These are phyloP conservation scores for Chironomus riparius DNA, from an alignment of 2,888 invertebrate species.

Conservation along the genomic window DNA sequence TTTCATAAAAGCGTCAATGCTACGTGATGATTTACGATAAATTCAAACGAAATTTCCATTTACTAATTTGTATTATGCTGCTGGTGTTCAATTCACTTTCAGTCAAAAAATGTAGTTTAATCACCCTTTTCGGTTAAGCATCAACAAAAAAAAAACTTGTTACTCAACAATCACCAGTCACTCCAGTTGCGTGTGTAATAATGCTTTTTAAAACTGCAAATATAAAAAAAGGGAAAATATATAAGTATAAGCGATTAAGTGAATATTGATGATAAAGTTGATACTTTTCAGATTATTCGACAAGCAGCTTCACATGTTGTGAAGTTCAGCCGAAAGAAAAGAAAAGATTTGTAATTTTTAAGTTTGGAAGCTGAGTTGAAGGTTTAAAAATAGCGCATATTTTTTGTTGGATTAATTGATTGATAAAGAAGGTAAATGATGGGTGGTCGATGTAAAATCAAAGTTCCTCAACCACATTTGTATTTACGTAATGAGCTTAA, in stretches of 20 bases:
- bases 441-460: no score
- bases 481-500: no score
- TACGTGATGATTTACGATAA: no score
- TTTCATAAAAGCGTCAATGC: no score
- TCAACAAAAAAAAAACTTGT: background rate
- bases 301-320: background rate
- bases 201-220: background rate
- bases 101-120: slow-evolving; percentile 25
- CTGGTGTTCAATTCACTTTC: slow-evolving; percentile 19
- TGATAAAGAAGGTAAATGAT: no score
- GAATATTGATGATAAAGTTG: background rate
- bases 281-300: background rate
- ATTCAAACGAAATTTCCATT: no score
- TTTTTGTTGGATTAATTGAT: background rate
- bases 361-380: no score
- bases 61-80: background rate
- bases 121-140: background rate
- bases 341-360: no score
- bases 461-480: no score
- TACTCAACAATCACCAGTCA: background rate
- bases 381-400: background rate
- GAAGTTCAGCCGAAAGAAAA: background rate
- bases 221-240: background rate
- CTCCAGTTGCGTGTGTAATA: background rate
- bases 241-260: background rate